Conservation (phyloP, 2,113 vertebrate species). For the Connochaetes taurinus region DNA sequence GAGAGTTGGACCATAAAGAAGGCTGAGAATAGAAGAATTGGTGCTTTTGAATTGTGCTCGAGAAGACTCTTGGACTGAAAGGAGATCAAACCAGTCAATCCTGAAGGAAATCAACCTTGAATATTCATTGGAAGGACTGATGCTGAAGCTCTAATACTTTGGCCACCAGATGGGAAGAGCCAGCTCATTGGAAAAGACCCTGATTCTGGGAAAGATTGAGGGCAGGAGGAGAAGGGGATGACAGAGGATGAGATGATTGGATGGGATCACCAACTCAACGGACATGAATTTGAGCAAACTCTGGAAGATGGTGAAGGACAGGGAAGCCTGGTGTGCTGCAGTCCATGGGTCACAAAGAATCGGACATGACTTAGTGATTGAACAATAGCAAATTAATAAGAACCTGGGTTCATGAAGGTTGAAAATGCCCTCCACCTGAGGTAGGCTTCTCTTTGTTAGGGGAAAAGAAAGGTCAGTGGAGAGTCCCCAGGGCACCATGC, state of each 20-base stretch:
- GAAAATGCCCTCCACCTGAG: not conserved
- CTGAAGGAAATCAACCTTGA: not conserved
- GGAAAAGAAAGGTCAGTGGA: too few species aligned
- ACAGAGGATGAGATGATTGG: not conserved
- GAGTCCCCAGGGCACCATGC: rapidly evolving
- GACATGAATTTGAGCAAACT: not conserved
- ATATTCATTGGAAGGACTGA: not conserved
- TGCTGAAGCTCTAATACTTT: not conserved
- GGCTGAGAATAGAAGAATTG: not conserved
- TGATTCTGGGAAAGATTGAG: not conserved
- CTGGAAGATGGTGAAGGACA: not conserved
- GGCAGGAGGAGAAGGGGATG: not conserved
- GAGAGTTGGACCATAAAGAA: not conserved
- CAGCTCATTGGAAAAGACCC: not conserved
- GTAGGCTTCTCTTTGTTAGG: too few species aligned
- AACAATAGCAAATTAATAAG: not conserved
- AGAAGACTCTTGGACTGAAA: not conserved
- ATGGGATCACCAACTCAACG: not conserved
- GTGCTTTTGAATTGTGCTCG: not conserved
- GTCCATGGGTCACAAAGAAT: not conserved
- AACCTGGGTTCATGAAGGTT: not conserved
- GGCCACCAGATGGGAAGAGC: not conserved
- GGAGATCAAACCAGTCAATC: not conserved
- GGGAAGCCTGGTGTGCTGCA: not conserved
- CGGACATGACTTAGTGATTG: not conserved